phyloP scores from a whole-genome alignment of 2,797 vertebrate species.

The Protosalanx chinensis region DNA sequence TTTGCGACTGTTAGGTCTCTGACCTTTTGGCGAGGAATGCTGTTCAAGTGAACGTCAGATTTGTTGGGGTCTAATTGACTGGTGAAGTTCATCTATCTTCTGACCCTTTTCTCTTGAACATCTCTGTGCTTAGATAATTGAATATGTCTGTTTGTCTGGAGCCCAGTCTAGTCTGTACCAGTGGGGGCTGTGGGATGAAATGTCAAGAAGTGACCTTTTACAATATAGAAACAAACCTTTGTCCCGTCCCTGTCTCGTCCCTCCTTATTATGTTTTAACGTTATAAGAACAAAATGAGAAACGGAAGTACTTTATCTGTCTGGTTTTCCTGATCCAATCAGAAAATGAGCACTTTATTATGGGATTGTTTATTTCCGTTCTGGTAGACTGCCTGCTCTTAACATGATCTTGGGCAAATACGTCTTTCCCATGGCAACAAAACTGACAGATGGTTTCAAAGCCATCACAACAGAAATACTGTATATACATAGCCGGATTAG shows the following conservation, averaged over 20 bases:
- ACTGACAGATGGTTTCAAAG: no score
- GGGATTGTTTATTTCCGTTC: no score
- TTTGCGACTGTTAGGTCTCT: not conserved
- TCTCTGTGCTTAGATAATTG: conserved; percentile 22
- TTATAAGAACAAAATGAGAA: not conserved
- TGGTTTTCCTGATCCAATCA: no score
- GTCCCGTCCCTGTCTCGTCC: not conserved
- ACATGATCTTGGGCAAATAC: not conserved
- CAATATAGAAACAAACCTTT: not conserved
- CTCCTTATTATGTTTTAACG: not conserved
- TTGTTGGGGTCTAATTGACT: conserved; percentile 10
- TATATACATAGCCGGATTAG: no score
- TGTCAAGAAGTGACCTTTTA: conserved; percentile 33
- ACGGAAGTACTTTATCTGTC: not conserved
- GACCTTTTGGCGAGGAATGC: conserved; percentile 21
- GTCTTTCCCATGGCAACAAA: not conserved
- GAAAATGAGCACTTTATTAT: no score
- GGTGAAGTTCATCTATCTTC: not conserved
- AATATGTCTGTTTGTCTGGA: conserved; percentile 11
- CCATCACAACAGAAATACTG: no score
- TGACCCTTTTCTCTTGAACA: conserved; percentile 17
- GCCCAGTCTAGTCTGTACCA: not conserved
- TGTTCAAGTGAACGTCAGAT: conserved; percentile 13
- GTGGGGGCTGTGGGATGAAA: not conserved
- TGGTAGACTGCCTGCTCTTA: no score